phyloP scores from a whole-genome alignment of 2,888 invertebrate genomes.

The Cordilura impudica region DNA sequence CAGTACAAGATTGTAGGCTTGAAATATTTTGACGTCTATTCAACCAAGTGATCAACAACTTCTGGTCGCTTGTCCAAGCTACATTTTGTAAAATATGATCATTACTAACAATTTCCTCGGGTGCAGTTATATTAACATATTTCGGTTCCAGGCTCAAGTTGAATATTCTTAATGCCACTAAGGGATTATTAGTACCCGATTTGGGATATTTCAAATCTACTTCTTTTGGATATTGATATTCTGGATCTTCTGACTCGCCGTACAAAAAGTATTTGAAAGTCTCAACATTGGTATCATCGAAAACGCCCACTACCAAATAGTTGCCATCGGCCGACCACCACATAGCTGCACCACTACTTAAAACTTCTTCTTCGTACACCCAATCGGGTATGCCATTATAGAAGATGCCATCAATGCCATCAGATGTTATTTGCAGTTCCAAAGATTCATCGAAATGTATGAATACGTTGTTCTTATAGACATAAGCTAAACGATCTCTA shows the following conservation, averaged over 20 bases:
- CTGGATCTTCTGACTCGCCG: slow-evolving; percentile 80
- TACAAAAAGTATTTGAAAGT: slow-evolving; percentile 83
- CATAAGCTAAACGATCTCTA: slow-evolving; percentile 81
- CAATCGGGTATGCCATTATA: slow-evolving; percentile 94
- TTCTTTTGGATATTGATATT: slow-evolving; percentile 84
- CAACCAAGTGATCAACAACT: slow-evolving; percentile 87
- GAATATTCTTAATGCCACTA: slow-evolving; percentile 83
- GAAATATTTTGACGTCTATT: slow-evolving; percentile 89
- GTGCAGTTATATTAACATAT: slow-evolving; percentile 78
- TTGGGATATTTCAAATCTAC: slow-evolving; percentile 87
- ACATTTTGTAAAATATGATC: slow-evolving; percentile 86
- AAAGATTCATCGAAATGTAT: slow-evolving; percentile 70
- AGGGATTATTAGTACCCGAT: slow-evolving; percentile 87
- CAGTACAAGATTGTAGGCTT: slow-evolving; percentile 70
- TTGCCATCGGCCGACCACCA: slow-evolving; percentile 88
- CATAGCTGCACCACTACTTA: slow-evolving; percentile 84
- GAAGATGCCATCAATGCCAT: slow-evolving; percentile 82
- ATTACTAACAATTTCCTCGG: slow-evolving; percentile 79
- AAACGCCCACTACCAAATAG: slow-evolving; percentile 85
- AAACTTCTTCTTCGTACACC: slow-evolving; percentile 95
- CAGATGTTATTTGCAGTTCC: slow-evolving; percentile 80
- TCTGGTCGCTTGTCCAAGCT: slow-evolving; percentile 84
- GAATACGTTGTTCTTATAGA: slow-evolving; percentile 85
- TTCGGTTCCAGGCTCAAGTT: slow-evolving; percentile 79
- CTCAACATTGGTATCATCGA: slow-evolving; percentile 84